Conservation (phyloP, 2,797 vertebrate genomes). For the Ammospiza maritima region DNA sequence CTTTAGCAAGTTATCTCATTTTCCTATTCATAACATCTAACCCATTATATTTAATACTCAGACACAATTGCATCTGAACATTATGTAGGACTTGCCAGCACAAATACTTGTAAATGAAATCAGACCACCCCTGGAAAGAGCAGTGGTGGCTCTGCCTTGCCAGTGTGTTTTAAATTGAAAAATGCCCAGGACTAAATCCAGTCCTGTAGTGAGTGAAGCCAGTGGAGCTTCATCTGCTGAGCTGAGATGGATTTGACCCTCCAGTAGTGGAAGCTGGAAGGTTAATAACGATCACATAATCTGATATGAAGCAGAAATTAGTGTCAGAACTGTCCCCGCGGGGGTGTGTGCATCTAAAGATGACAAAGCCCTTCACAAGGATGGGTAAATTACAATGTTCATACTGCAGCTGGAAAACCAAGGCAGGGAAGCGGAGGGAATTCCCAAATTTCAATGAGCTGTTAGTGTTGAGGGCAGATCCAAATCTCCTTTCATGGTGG, state of each 20-base stretch:
- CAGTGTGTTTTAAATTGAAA: constrained; percentile 54
- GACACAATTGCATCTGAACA: constrained; percentile 63
- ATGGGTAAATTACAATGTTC: background rate
- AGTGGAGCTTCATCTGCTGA: background rate
- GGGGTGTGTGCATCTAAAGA: background rate
- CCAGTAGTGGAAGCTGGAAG: constrained; percentile 13
- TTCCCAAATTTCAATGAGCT: background rate
- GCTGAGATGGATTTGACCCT: constrained; percentile 42
- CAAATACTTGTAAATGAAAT: constrained; percentile 68
- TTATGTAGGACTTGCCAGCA: constrained; percentile 57
- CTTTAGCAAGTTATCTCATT: constrained; percentile 73
- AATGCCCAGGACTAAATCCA: constrained; percentile 54
- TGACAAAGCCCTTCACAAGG: background rate
- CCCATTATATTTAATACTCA: constrained; percentile 64
- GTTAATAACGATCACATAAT: constrained; percentile 32
- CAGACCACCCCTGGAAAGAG: constrained; percentile 58
- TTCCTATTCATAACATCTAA: constrained; percentile 78
- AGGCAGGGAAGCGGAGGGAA: background rate
- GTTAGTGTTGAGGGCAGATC: background rate
- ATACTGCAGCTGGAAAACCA: background rate
- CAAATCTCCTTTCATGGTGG: too few relatives aligned
- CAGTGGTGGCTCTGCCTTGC: constrained; percentile 7
- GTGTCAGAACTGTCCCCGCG: constrained; percentile 32
- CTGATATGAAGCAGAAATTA: constrained; percentile 57
- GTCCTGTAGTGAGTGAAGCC: constrained; percentile 16